These are phyloP conservation scores for Tenodera sinensis DNA, from an alignment of 2,888 invertebrate species.

Conservation along the genomic window DNA sequence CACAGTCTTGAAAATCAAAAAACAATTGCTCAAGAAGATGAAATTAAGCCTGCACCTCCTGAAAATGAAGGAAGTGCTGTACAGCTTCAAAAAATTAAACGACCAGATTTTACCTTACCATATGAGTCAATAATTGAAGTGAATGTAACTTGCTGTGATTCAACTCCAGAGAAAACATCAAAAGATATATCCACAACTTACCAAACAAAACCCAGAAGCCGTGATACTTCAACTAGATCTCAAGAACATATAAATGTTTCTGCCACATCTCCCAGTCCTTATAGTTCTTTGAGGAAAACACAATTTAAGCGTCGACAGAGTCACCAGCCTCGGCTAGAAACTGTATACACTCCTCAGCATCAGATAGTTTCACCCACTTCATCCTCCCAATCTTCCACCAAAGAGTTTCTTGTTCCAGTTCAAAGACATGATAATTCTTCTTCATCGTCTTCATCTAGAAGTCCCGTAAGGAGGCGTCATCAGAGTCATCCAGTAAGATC, in stretches of 20 bases:
- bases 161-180: conserved; percentile 8
- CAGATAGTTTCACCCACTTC: neutral
- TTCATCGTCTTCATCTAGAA: conserved; percentile 5
- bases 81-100: neutral
- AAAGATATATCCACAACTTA: neutral
- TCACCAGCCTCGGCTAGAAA: conserved; percentile 25
- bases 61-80: neutral
- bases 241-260: neutral
- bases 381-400: conserved; percentile 9
- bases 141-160: conserved; percentile 30
- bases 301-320: conserved; percentile 21
- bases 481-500: conserved; percentile 13
- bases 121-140: conserved; percentile 30
- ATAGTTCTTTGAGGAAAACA: neutral
- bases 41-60: neutral
- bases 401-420: conserved; percentile 24
- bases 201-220: neutral
- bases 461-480: conserved; percentile 16
- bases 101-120: conserved; percentile 14
- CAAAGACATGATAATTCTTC: conserved; percentile 21
- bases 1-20: conserved; percentile 14
- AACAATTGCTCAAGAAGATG: conserved; percentile 4
- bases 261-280: conserved; percentile 11
- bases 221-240: neutral
- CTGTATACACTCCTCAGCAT: conserved; percentile 11